Conservation (phyloP, 2,888 invertebrate genomes). For the Ischnus inquisitorius region DNA sequence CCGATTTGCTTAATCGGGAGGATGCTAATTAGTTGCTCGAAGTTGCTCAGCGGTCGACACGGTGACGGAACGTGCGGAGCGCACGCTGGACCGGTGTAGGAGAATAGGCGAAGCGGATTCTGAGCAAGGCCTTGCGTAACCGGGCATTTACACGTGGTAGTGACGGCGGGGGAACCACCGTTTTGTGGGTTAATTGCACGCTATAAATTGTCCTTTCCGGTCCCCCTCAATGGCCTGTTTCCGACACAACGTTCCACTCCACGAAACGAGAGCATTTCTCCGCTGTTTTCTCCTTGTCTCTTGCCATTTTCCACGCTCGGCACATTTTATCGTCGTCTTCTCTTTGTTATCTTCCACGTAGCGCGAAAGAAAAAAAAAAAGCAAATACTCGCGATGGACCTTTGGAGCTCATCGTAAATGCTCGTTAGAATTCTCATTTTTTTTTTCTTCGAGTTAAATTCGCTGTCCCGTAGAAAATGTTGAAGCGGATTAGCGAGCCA, state of each 20-base stretch:
- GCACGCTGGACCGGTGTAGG: not conserved
- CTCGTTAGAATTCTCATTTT: too few species aligned
- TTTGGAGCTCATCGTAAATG: too few species aligned
- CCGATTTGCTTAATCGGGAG: not conserved
- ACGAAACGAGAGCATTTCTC: conserved; percentile 68
- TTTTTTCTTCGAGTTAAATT: too few species aligned
- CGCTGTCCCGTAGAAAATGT: too few species aligned
- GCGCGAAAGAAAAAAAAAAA: too few species aligned
- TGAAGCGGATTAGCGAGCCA: too few species aligned
- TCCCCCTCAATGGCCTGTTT: conserved; percentile 66
- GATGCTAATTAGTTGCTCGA: conserved; percentile 15
- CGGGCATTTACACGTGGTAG: conserved; percentile 47
- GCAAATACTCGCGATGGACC: too few species aligned
- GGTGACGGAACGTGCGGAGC: conserved; percentile 25
- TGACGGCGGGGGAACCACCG: conserved; percentile 66
- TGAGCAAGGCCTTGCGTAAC: conserved; percentile 69
- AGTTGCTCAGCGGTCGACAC: not conserved
- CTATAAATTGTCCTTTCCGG: conserved; percentile 79
- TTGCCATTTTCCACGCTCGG: conserved; percentile 19
- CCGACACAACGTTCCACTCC: conserved; percentile 58
- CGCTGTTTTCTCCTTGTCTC: not conserved
- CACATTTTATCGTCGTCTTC: conserved; percentile 14
- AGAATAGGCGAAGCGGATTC: conserved; percentile 15
- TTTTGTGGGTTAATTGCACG: conserved; percentile 78
- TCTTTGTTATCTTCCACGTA: not conserved